phyloP scores from a whole-genome alignment of 2,888 invertebrate genomes.

The Spilarctia lutea region DNA sequence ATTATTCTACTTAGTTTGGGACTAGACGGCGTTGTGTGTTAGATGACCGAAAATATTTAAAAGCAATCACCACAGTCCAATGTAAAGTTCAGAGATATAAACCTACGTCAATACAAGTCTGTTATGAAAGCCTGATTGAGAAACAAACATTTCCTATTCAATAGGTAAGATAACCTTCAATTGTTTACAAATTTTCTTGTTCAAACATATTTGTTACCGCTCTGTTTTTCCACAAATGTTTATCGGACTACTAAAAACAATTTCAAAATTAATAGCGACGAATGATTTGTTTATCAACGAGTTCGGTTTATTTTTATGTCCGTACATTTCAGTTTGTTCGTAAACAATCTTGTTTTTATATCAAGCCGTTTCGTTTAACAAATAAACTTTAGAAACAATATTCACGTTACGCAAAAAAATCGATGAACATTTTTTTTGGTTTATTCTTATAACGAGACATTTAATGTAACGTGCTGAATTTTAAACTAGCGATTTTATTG shows the following conservation, averaged over 20 bases:
- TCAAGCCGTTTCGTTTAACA: background rate
- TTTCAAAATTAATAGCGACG: background rate
- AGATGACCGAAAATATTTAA: too few species aligned
- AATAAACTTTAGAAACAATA: background rate
- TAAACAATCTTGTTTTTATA: background rate
- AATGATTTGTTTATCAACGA: background rate
- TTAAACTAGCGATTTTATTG: slow-evolving; percentile 19
- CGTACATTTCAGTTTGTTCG: background rate
- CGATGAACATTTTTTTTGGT: slow-evolving; percentile 39
- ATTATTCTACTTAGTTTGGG: too few species aligned
- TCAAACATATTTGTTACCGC: background rate
- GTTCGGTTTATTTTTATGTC: background rate
- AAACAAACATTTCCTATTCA: background rate
- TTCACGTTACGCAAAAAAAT: background rate
- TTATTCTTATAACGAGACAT: slow-evolving; percentile 56
- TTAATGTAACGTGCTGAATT: slow-evolving; percentile 34
- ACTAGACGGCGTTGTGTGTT: too few species aligned
- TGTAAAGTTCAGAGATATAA: background rate
- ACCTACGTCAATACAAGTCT: background rate
- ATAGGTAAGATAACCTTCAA: background rate
- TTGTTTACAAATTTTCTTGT: background rate
- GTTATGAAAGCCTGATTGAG: background rate
- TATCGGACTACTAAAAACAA: background rate
- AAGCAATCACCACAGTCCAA: background rate
- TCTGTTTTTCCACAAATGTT: background rate